Evolutionary conservation across 2,888 invertebrate genomes (phyloP).

Genomic region (Dryadula phaetusa): DNA sequence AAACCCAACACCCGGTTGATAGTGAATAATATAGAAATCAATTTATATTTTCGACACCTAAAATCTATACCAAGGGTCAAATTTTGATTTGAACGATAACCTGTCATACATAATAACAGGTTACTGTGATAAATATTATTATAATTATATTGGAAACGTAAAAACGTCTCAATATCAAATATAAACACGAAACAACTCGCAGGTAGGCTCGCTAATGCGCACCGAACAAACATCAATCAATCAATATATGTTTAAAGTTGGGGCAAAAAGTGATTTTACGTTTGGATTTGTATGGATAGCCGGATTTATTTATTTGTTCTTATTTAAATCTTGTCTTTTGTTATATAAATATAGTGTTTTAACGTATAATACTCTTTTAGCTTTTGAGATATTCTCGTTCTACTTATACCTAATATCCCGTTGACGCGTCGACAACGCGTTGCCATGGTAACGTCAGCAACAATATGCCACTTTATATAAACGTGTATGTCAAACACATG

Average conservation of each 20-base stretch:
- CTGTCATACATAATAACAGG: constrained; percentile 54
- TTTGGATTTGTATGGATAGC: constrained; percentile 54
- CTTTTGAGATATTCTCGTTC: too few species aligned
- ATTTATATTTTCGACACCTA: constrained; percentile 40
- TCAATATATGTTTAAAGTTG: constrained; percentile 66
- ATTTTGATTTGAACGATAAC: constrained; percentile 53
- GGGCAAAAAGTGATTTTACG: constrained; percentile 57
- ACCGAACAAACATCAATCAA: constrained; percentile 79
- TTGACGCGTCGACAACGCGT: too few species aligned
- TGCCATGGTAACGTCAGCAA: too few species aligned
- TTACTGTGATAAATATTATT: constrained; percentile 64
- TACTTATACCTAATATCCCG: too few species aligned
- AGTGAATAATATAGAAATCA: constrained; percentile 42
- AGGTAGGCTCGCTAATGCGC: constrained; percentile 67
- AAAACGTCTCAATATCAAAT: constrained; percentile 74
- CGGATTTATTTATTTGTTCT: constrained; percentile 35
- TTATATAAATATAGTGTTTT: too few species aligned
- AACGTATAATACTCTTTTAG: too few species aligned
- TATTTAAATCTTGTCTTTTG: neutral
- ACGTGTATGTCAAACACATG: too few species aligned
- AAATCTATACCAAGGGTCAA: constrained; percentile 40
- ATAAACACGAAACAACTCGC: constrained; percentile 63
- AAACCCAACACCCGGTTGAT: constrained; percentile 36
- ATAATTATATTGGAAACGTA: constrained; percentile 58
- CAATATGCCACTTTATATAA: too few species aligned